Conservation (phyloP, 2,888 invertebrate species). For the Tiliacea aurago region DNA sequence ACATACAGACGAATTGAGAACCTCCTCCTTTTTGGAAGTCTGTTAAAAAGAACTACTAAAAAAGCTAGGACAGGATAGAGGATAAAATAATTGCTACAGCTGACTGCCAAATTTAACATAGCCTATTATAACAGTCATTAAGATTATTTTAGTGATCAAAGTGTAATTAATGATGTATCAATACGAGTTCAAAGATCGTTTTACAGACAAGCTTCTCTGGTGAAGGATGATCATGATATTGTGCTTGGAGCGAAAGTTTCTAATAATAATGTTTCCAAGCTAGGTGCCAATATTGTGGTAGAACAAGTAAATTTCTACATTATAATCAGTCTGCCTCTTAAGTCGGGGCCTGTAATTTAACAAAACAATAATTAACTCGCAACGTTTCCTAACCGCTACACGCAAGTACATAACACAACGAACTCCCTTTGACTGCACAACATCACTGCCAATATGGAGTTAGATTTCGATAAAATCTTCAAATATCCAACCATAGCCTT, state of each 20-base stretch:
- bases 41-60: too few relatives aligned
- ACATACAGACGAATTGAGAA: too few relatives aligned
- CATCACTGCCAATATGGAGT: constrained; percentile 49
- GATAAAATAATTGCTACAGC: neutral
- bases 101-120: neutral
- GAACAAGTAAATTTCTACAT: neutral
- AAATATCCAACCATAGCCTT: constrained; percentile 45
- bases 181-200: neutral
- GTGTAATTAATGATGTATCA: neutral
- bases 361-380: constrained; percentile 9
- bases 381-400: neutral
- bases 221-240: neutral
- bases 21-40: too few relatives aligned
- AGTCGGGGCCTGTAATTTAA: constrained; percentile 18
- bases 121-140: neutral
- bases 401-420: neutral
- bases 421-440: neutral
- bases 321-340: constrained; percentile 30
- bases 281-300: neutral
- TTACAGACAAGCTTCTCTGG: neutral
- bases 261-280: neutral
- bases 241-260: neutral
- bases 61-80: neutral
- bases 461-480: constrained; percentile 64
- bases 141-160: neutral